Evolutionary conservation across 2,113 vertebrate species (phyloP).

Genomic region (Onychostruthus taczanowskii): DNA sequence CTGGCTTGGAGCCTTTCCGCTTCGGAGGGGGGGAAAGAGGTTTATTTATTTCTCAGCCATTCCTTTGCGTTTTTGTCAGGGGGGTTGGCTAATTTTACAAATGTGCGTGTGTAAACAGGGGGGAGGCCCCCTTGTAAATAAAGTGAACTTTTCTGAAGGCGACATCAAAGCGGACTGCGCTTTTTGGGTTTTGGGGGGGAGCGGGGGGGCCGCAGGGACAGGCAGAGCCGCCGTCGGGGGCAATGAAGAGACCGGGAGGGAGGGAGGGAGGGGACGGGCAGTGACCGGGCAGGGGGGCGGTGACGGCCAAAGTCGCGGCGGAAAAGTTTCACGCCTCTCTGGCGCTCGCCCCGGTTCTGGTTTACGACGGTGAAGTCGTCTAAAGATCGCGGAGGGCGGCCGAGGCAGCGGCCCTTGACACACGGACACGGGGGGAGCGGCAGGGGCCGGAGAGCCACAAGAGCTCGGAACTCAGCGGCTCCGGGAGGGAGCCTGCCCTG

Average conservation of each 20-base stretch:
- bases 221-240: not conserved
- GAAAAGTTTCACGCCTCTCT: not conserved
- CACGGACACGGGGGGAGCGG: not conserved
- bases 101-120: not conserved
- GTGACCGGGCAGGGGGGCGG: not conserved
- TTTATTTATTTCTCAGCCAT: conserved; percentile 12
- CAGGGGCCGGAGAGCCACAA: not conserved
- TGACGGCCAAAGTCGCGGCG: not conserved
- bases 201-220: rapidly evolving
- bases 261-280: not conserved
- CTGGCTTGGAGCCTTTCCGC: not conserved
- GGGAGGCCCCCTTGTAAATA: conserved; percentile 1
- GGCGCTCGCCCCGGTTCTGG: not conserved
- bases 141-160: not conserved
- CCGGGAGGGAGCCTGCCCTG: no score
- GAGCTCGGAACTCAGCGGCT: rapidly evolving
- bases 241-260: not conserved
- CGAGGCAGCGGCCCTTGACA: not conserved
- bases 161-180: not conserved
- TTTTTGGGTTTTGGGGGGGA: not conserved
- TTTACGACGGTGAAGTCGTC: not conserved
- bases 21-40: not conserved
- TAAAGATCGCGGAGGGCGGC: not conserved
- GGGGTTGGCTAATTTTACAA: not conserved
- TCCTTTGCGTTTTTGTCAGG: conserved; percentile 41